Conservation (phyloP, 2,797 vertebrate genomes). For the Enteromius paludinosus region DNA sequence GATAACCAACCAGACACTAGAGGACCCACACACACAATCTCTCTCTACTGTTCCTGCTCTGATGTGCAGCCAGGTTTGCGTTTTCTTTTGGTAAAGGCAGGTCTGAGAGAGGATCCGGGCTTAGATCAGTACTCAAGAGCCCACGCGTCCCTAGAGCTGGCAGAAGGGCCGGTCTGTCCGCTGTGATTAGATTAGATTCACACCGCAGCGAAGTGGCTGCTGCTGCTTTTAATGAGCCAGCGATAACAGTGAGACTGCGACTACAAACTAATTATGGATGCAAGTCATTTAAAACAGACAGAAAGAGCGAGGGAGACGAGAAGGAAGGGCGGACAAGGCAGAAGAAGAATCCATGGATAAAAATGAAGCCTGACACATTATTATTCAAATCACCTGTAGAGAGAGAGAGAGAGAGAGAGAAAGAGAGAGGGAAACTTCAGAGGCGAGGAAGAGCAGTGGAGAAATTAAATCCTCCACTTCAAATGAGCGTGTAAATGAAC, state of each 20-base stretch:
- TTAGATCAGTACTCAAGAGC: conserved; percentile 29
- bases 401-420: conserved; percentile 5
- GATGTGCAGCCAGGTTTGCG: neutral
- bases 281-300: conserved; percentile 57
- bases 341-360: neutral
- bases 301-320: neutral
- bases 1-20: conserved; percentile 66
- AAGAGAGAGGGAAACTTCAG: conserved; percentile 49
- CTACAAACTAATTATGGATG: conserved; percentile 65
- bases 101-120: neutral
- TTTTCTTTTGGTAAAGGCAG: conserved; percentile 7
- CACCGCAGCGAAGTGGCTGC: conserved; percentile 64
- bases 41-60: neutral
- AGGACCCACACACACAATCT: conserved; percentile 65
- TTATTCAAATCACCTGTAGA: conserved; percentile 44
- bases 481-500: conserved; percentile 71
- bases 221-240: conserved; percentile 69
- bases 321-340: neutral
- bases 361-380: conserved; percentile 40
- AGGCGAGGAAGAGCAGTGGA: conserved; percentile 56
- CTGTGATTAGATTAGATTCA: conserved; percentile 25
- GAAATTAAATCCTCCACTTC: conserved; percentile 75
- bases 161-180: neutral
- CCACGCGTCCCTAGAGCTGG: conserved; percentile 11
- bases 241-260: conserved; percentile 66